Percentiles rank a stretch among this genome's conserved stretches.
Evolutionary conservation across 2,113 vertebrate genomes (phyloP).

Genomic region (Pterocles burchelli): DNA sequence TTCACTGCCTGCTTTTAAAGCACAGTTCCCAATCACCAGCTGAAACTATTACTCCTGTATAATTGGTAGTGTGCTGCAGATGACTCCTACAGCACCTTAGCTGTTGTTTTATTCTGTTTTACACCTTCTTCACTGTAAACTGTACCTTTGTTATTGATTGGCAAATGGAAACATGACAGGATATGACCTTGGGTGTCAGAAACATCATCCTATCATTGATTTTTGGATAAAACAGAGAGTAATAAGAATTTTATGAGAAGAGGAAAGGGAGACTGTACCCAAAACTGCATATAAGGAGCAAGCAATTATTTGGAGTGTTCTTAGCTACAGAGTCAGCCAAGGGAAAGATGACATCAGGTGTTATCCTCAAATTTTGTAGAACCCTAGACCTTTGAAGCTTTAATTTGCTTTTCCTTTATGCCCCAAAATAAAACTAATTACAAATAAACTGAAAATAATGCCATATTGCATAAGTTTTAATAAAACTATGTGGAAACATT

Average conservation of each 20-base stretch:
- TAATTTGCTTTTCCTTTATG: neutral
- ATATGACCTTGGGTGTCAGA: neutral
- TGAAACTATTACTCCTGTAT: neutral
- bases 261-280: neutral
- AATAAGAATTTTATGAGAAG: neutral
- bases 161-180: slow-evolving; percentile 9
- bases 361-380: neutral
- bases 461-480: neutral
- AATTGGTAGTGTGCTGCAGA: neutral
- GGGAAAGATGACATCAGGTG: neutral
- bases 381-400: neutral
- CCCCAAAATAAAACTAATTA: neutral
- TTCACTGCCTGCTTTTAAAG: neutral
- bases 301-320: neutral
- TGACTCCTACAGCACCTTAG: neutral
- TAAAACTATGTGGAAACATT: neutral
- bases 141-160: neutral
- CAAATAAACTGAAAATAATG: neutral
- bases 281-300: neutral
- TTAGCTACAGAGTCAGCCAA: neutral
- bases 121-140: neutral
- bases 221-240: neutral
- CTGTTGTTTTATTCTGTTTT: neutral
- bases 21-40: neutral
- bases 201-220: neutral